phyloP scores from a whole-genome alignment of 2,113 vertebrate species.

The Malurus alboscapulatus region DNA sequence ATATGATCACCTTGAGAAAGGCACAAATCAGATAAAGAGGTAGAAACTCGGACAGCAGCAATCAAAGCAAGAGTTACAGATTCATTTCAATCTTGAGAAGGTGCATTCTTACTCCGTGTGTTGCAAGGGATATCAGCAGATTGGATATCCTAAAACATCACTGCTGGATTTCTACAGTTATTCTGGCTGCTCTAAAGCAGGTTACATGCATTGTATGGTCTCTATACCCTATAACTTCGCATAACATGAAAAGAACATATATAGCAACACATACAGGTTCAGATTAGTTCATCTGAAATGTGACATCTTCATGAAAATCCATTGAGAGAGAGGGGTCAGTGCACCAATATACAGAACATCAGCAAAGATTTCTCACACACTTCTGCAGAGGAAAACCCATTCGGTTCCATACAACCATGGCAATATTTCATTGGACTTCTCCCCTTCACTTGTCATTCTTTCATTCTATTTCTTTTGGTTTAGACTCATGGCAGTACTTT shows the following conservation, averaged over 20 bases:
- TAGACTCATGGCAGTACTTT: background rate
- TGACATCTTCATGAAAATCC: background rate
- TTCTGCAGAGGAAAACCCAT: background rate
- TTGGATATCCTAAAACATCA: background rate
- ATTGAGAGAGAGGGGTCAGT: background rate
- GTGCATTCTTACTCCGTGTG: background rate
- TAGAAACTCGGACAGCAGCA: background rate
- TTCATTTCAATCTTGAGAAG: background rate
- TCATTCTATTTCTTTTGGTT: background rate
- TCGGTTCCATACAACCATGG: background rate
- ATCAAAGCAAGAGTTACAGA: background rate
- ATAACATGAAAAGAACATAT: background rate
- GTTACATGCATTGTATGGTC: background rate
- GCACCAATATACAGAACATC: accelerated
- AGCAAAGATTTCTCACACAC: background rate
- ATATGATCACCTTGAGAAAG: background rate
- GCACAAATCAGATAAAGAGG: background rate
- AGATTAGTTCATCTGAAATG: background rate
- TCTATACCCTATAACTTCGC: background rate
- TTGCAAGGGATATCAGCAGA: background rate
- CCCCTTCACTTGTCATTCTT: background rate
- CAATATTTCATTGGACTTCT: background rate
- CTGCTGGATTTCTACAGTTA: background rate
- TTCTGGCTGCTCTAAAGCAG: background rate
- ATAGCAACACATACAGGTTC: background rate